These are phyloP conservation scores for Apteryx owenii DNA, from an alignment of 2,113 vertebrate genomes.

Conservation along the genomic window DNA sequence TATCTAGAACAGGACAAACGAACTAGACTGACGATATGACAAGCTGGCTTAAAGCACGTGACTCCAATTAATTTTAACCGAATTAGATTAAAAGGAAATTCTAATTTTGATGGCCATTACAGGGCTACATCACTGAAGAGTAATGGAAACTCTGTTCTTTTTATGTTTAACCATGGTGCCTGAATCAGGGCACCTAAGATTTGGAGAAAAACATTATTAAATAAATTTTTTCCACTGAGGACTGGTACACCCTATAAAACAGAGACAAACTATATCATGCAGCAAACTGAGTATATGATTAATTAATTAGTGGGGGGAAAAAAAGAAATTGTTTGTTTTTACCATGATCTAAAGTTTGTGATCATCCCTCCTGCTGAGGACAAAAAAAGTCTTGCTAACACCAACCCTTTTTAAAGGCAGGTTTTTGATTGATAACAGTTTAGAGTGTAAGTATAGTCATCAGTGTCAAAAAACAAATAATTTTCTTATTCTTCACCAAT, in stretches of 20 bases:
- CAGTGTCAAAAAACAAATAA: slow-evolving; percentile 40
- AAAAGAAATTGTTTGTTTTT: not conserved
- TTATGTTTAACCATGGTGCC: slow-evolving; percentile 6
- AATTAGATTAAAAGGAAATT: slow-evolving; percentile 38
- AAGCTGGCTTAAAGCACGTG: not conserved
- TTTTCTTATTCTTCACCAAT: slow-evolving; percentile 64
- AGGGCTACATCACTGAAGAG: not conserved
- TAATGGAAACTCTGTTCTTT: slow-evolving; percentile 15
- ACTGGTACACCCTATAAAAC: slow-evolving; percentile 17
- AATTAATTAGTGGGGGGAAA: not conserved
- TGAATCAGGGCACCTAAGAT: slow-evolving; percentile 29
- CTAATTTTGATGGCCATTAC: slow-evolving; percentile 17
- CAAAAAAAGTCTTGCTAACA: slow-evolving; percentile 22
- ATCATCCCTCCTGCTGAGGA: not conserved
- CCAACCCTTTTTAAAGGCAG: slow-evolving; percentile 50
- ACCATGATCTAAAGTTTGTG: not conserved
- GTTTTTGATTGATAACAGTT: slow-evolving; percentile 21
- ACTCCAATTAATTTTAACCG: slow-evolving; percentile 65
- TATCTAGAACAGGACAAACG: slow-evolving; percentile 52
- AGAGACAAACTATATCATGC: not conserved
- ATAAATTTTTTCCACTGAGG: not conserved
- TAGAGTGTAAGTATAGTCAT: not conserved
- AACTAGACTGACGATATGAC: slow-evolving; percentile 27
- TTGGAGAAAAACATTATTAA: not conserved
- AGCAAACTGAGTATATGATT: not conserved